These are phyloP conservation scores for Engraulis encrasicolus DNA, from an alignment of 2,113 vertebrate genomes.

Conservation along the genomic window DNA sequence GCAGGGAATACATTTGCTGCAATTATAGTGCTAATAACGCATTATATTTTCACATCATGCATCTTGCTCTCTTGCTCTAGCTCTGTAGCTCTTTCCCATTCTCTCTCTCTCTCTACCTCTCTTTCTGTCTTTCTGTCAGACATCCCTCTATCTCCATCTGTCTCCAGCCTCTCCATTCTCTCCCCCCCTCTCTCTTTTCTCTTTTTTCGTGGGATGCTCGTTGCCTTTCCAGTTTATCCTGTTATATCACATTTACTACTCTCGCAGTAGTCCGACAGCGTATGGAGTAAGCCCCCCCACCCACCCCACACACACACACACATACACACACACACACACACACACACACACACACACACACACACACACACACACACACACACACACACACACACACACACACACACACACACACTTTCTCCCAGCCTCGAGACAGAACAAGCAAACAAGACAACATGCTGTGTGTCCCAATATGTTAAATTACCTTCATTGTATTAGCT, in stretches of 20 bases:
- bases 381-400: too few species aligned
- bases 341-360: too few species aligned
- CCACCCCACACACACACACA: too few species aligned
- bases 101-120: too few species aligned
- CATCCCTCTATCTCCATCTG: too few species aligned
- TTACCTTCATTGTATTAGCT: conserved; percentile 13
- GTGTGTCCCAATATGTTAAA: conserved; percentile 18
- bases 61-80: not conserved
- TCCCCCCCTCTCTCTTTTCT: too few species aligned
- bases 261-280: not conserved
- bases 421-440: not conserved
- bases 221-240: not conserved
- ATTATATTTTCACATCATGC: conserved; percentile 3
- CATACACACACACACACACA: too few species aligned
- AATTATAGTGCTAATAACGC: not conserved
- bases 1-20: not conserved
- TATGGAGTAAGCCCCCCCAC: not conserved
- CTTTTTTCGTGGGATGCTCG: not conserved
- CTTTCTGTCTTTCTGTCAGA: too few species aligned
- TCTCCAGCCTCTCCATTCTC: too few species aligned
- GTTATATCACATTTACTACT: not conserved
- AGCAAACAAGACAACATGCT: conserved; percentile 14
- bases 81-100: too few species aligned
- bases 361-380: too few species aligned
- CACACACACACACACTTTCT: too few species aligned